Percentiles rank a stretch among this genome's conserved stretches.
phyloP scores from a whole-genome alignment of 2,797 vertebrate genomes.

The Catostomus latipinnis region DNA sequence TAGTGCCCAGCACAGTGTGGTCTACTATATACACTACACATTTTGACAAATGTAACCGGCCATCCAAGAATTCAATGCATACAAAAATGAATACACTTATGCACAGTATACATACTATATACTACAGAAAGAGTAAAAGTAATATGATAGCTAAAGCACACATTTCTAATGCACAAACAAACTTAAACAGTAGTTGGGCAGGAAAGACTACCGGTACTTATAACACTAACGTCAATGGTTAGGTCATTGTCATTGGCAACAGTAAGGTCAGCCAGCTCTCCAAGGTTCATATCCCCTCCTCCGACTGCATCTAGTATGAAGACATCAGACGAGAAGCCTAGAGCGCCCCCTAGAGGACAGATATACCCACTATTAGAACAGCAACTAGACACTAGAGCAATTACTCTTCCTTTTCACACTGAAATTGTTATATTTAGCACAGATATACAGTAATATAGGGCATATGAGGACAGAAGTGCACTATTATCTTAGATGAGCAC shows the following conservation, averaged over 20 bases:
- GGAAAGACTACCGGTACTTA: neutral
- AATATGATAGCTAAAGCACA: neutral
- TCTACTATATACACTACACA: too few relatives aligned
- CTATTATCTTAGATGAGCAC: too few relatives aligned
- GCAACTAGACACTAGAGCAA: too few relatives aligned
- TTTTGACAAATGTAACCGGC: neutral
- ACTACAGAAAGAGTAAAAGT: too few relatives aligned
- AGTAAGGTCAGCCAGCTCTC: conserved; percentile 91
- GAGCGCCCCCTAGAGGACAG: conserved; percentile 77
- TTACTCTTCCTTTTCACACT: neutral
- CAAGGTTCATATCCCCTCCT: conserved; percentile 90
- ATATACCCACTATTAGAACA: neutral
- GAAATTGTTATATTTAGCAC: too few relatives aligned
- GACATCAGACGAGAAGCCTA: conserved; percentile 89
- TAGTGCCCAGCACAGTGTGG: neutral
- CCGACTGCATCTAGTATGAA: conserved; percentile 91
- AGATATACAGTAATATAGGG: too few relatives aligned
- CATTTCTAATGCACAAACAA: neutral
- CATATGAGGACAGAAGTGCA: too few relatives aligned
- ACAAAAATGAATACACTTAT: neutral
- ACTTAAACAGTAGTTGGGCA: neutral
- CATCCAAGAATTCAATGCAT: neutral
- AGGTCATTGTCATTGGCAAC: conserved; percentile 93
- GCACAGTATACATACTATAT: neutral
- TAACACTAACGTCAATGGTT: conserved; percentile 85